Conservation (phyloP, 2,888 invertebrate species). For the Stenodera caucasica region DNA sequence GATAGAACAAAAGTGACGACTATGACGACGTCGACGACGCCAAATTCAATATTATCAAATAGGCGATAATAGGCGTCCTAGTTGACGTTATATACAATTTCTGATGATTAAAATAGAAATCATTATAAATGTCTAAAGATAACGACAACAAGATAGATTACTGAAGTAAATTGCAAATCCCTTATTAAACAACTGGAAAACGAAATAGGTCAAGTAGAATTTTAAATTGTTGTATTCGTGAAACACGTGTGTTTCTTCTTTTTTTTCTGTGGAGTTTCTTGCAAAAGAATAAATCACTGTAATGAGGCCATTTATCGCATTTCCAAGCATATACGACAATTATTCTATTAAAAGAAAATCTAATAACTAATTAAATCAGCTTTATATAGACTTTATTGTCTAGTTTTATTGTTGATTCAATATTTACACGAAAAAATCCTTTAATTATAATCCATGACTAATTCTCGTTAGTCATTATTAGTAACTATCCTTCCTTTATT, state of each 20-base stretch:
- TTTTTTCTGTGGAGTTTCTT: constrained; percentile 10
- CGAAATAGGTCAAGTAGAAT: background rate
- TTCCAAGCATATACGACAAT: constrained; percentile 20
- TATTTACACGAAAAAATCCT: background rate
- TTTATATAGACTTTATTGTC: constrained; percentile 33
- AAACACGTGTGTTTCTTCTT: background rate
- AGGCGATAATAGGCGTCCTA: background rate
- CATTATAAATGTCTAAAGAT: background rate
- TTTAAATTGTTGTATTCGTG: background rate
- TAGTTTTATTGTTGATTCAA: background rate
- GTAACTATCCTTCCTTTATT: background rate
- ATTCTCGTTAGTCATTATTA: background rate
- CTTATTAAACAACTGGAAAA: background rate
- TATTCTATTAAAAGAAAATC: constrained; percentile 22
- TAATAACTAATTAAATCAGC: constrained; percentile 35
- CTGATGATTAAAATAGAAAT: background rate
- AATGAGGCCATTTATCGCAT: constrained; percentile 24
- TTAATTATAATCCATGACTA: constrained; percentile 12
- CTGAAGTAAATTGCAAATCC: background rate
- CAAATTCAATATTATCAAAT: background rate
- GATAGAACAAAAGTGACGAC: constrained; percentile 35
- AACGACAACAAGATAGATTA: too few relatives aligned
- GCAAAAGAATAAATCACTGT: constrained; percentile 12
- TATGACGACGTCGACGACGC: background rate
- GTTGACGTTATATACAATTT: background rate